Conservation (phyloP, 1,140 invertebrate genomes). For the Bombyx mori region ASM3026992v2 NC_085112.1:16047501-16048000, state of each 20-base stretch:
- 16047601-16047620: too few relatives aligned
- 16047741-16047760: too few relatives aligned
- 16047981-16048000: conserved; percentile 81
- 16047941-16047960: conserved; percentile 81
- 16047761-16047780: too few relatives aligned
- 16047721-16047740: too few relatives aligned
- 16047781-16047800: conserved; percentile 62
- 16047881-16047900: conserved; percentile 83
- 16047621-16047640: too few relatives aligned
- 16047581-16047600: too few relatives aligned
- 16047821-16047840: conserved; percentile 87
- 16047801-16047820: conserved; percentile 78
- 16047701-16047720: too few relatives aligned
- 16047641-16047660: too few relatives aligned
- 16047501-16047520: conserved; percentile 83
- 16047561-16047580: not conserved
- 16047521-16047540: conserved; percentile 50
- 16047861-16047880: conserved; percentile 86
- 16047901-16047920: conserved; percentile 76
- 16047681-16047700: too few relatives aligned
- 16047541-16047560: not conserved
- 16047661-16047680: too few relatives aligned
- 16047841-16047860: conserved; percentile 84
- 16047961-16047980: conserved; percentile 76
- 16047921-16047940: conserved; percentile 79